Base-by-base conservation (phyloP, 2,888 invertebrate species). In the Eupithecia tripunctaria region DNA sequence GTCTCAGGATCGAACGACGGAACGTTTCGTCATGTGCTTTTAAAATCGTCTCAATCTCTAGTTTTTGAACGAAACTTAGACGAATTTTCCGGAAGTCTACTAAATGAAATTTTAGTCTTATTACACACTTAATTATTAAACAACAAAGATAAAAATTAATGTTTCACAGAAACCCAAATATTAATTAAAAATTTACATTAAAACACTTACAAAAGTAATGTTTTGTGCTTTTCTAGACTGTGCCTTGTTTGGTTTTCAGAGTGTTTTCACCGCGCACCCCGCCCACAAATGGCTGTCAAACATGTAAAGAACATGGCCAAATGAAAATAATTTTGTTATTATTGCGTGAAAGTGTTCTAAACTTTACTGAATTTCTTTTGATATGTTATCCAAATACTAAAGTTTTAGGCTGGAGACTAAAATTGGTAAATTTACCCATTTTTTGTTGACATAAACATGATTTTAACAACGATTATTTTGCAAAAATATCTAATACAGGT, bases 271-370 rank as follows among this genome's bases (percentile, higher is more conserved):
- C 80, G 84, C 83, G 85, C 84, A 85, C 89, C 89, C 89, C 92
- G 89, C 91, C 92, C 87, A 87, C 85, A 80, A 88, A 89, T 89
- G 88, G 87, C 89, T 89, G 90, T 89, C 90, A 87, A 87, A 83
- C 82, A 80, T 80, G 80, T 38, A 64, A 21, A 64, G 38, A 25
- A 64, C 21, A 64, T 38, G 21, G 82, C 66, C 38, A 78, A 83
- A 78, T 74, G 80, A 80, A 77, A 75, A 81, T 75, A 78, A 81
- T 81, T 80, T 78, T 81, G 80, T 80, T 82, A 81, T 80, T 79
- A 70, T 68, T 76, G 78, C 76, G 78, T 74, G 75, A 79, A 73
- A 74, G 38, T 64, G 38, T 64, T 21, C 36, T 36, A 41, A 64
- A 21, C 3, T 21, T 10, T 63, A 63, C 36, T 32, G 12, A 32